Conservation (phyloP, 2,113 vertebrate species). For the Brachionichthys hirsutus region DNA sequence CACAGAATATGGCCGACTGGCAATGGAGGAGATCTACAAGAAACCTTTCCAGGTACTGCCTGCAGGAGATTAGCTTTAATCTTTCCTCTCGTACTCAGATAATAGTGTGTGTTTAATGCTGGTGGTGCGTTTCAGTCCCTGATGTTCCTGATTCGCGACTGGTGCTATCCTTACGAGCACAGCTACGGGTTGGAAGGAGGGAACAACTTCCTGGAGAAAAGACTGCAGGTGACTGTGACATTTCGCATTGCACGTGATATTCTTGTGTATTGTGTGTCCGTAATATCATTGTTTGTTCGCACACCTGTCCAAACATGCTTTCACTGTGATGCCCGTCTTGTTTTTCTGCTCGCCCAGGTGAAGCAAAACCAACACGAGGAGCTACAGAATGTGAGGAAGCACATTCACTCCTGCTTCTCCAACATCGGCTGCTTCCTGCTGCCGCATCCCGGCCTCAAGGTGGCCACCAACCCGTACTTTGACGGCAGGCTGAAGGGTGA, state of each 20-base stretch:
- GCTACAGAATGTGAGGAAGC: constrained; percentile 89
- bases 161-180: constrained; percentile 91
- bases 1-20: constrained; percentile 96
- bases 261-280: no score
- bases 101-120: no score
- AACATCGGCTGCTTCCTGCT: constrained; percentile 87
- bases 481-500: constrained; percentile 82
- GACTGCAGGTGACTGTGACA: constrained; percentile 78
- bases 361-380: constrained; percentile 90
- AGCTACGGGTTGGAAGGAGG: constrained; percentile 85
- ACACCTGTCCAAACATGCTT: no score
- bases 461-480: constrained; percentile 87
- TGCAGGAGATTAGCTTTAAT: no score
- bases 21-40: constrained; percentile 94
- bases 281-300: no score
- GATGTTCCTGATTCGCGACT: constrained; percentile 91
- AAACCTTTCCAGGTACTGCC: constrained; percentile 94
- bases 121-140: constrained; percentile 60
- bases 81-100: no score
- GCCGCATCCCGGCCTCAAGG: constrained; percentile 89
- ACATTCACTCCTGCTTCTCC: constrained; percentile 90
- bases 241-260: no score
- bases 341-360: constrained; percentile 70
- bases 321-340: neutral
- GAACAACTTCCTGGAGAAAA: constrained; percentile 80